Conservation (phyloP, 2,113 vertebrate genomes). For the Petromus typicus region DNA sequence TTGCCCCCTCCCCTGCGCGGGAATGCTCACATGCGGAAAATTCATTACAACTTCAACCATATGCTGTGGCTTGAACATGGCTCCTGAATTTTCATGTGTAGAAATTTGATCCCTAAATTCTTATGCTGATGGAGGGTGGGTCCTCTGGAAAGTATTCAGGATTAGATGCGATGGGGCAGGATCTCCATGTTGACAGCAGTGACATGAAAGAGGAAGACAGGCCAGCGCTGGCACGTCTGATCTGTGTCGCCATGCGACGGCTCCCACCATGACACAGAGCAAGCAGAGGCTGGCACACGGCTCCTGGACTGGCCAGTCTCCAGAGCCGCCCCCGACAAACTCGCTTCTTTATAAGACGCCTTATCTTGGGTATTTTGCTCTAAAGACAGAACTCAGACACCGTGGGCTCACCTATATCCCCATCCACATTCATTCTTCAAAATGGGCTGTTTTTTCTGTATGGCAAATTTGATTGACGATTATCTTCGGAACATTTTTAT, state of each 20-base stretch:
- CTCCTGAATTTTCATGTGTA: neutral
- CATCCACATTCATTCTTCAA: neutral
- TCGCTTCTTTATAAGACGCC: neutral
- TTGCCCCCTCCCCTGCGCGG: neutral
- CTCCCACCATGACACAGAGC: neutral
- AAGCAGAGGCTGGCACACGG: neutral
- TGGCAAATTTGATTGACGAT: neutral
- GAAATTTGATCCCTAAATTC: neutral
- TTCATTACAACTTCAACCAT: neutral
- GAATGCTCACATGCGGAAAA: neutral
- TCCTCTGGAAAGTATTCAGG: neutral
- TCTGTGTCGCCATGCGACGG: neutral
- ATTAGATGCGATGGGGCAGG: neutral
- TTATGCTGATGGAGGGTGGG: neutral
- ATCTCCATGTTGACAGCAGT: neutral
- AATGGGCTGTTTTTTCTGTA: neutral
- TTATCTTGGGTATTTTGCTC: neutral
- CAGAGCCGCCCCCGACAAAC: neutral
- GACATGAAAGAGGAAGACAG: neutral
- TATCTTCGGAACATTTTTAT: slow-evolving; percentile 39
- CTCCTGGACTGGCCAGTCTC: neutral
- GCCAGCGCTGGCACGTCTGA: neutral
- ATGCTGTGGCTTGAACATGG: neutral
- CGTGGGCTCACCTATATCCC: neutral
- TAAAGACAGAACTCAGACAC: neutral